Conservation (phyloP, 2,113 vertebrate genomes). For the Cyrtonyx montezumae region DNA sequence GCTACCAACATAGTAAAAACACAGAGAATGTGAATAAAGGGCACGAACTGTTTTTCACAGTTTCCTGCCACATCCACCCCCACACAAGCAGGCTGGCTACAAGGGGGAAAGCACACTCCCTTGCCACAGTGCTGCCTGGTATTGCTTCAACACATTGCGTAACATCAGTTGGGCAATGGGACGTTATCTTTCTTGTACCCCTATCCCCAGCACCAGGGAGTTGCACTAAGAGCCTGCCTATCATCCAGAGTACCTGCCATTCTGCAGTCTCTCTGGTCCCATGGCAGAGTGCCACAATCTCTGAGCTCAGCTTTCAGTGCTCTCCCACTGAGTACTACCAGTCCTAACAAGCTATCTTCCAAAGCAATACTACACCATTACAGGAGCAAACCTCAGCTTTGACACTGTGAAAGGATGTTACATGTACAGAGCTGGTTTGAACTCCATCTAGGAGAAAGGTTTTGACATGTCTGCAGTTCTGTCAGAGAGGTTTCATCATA, state of each 20-base stretch:
- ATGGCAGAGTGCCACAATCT: neutral
- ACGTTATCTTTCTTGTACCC: neutral
- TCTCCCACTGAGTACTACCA: neutral
- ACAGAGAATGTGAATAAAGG: neutral
- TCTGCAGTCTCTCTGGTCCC: neutral
- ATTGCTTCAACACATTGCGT: conserved; percentile 20
- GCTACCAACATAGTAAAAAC: accelerated
- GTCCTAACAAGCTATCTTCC: neutral
- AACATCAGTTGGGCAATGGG: neutral
- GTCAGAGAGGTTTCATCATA: neutral
- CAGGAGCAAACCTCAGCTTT: neutral
- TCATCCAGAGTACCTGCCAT: neutral
- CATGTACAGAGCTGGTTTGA: neutral
- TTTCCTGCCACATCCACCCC: neutral
- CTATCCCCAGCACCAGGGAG: neutral
- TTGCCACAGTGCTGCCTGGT: neutral
- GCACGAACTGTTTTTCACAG: neutral
- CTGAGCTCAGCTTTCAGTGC: neutral
- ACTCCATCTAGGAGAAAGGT: neutral
- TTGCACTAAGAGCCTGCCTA: neutral
- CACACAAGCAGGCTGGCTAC: accelerated
- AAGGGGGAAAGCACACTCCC: neutral
- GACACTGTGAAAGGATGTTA: neutral
- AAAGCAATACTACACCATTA: neutral
- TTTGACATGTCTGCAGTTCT: neutral